Conservation (phyloP, 2,888 invertebrate genomes). For the Caenorhabditis sp. region DNA sequence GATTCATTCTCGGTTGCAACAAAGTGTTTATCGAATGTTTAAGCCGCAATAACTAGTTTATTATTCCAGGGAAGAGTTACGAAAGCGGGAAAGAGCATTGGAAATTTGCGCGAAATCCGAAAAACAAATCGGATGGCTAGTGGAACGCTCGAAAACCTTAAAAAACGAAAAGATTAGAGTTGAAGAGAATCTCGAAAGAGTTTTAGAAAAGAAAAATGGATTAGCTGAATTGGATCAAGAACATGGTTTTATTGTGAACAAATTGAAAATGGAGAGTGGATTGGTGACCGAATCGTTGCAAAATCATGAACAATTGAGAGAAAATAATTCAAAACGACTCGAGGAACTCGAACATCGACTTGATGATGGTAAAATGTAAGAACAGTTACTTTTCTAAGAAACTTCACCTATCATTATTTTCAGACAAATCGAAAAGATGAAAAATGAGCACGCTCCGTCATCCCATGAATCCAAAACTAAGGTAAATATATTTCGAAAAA, state of each 20-base stretch:
- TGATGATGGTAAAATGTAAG: background rate
- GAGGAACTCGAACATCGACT: background rate
- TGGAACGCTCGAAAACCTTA: background rate
- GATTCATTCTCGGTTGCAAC: background rate
- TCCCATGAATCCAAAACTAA: background rate
- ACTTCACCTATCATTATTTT: background rate
- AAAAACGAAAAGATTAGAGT: background rate
- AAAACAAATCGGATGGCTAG: background rate
- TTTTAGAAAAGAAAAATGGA: background rate
- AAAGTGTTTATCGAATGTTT: background rate
- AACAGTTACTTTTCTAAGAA: too few relatives aligned
- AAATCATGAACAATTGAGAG: background rate
- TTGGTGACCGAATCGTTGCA: background rate
- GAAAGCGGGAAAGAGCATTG: background rate
- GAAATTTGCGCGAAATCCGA: background rate
- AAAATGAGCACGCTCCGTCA: background rate
- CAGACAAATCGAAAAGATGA: background rate
- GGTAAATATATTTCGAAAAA: background rate
- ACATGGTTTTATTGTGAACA: background rate
- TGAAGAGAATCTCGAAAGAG: background rate
- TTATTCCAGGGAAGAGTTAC: background rate
- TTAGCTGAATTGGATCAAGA: background rate
- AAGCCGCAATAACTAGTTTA: too few relatives aligned
- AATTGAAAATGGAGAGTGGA: background rate
- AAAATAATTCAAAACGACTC: background rate